Evolutionary conservation across 2,797 vertebrate genomes (phyloP), one percentile per base, ranked within the genome.

Genomic region (Podargus strigoides): DNA sequence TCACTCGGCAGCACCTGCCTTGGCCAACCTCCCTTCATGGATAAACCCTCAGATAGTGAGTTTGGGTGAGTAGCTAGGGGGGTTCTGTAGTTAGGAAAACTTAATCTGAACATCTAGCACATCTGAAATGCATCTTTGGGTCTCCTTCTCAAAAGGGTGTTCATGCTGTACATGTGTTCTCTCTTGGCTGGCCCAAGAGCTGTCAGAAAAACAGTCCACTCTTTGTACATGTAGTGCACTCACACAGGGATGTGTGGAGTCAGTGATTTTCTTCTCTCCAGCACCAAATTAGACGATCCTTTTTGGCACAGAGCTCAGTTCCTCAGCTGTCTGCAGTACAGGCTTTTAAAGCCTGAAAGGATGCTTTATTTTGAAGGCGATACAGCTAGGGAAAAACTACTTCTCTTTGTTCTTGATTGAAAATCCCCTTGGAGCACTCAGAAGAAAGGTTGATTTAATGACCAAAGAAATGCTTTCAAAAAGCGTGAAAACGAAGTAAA

Each of bases 381-480:
- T 66, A 50, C 34, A 78, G 64, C 47, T 67, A 53, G 20, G 77
- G 50, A 37, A 52, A 62, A 69, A 60, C 17, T 9, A 12, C 21
- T 21, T 60, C 58, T 82, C 37, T 72, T 76, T 83, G 42, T 58
- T 94, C 79, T 73, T 37, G 20, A 32, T 62, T 80, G 64, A 64
- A 77, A 79, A 73, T 73, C 27, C 16, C 63, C 73, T 77, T 50
- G 0, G 0, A 79, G 73, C 59, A 13, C 64, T 85, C 3, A 3
- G 49, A 37, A 41, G 44, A 76, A 85, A 75, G 59, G 46, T 49
- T 87, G 49, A 36, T 74, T 85, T 94, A 93, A 89, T 59, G 50
- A 70, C 44, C 6, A 20, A 76, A 69, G 75, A 63, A 79, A 76
- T 53, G 50, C 68, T 79, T 92, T 83, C 44, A 15, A 50, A 85